Percentiles rank a stretch among this genome's conserved stretches.
These are phyloP conservation scores for Microvelia longipes DNA, from an alignment of 1,140 invertebrate species.

Conservation along the genomic window DNA sequence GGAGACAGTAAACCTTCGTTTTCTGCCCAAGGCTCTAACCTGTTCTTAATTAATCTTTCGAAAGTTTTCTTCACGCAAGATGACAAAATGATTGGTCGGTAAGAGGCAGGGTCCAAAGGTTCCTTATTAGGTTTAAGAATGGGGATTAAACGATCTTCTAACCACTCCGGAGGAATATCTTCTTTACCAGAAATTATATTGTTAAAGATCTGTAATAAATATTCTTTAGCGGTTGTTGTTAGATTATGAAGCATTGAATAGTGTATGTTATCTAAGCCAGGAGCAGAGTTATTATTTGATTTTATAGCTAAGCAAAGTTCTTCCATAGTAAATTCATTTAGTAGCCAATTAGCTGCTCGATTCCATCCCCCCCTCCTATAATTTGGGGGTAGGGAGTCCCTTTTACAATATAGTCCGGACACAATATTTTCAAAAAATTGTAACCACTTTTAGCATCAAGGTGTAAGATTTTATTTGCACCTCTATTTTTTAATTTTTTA, in stretches of 20 bases:
- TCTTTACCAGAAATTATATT: neutral
- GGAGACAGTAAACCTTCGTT: neutral
- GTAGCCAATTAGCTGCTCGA: too few species aligned
- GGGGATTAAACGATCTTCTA: neutral
- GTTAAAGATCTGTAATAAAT: neutral
- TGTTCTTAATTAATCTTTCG: neutral
- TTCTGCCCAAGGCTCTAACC: neutral
- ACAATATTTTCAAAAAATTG: too few species aligned
- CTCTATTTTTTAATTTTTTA: too few species aligned
- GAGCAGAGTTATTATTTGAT: neutral
- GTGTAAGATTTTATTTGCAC: too few species aligned
- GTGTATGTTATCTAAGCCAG: neutral
- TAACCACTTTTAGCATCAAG: too few species aligned
- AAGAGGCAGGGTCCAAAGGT: neutral
- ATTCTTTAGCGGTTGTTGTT: neutral
- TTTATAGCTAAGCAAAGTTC: neutral
- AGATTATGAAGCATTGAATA: neutral
- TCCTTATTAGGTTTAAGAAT: neutral
- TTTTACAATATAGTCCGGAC: too few species aligned
- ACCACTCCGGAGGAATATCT: neutral
- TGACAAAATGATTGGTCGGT: neutral
- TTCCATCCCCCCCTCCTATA: too few species aligned
- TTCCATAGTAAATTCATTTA: too few species aligned
- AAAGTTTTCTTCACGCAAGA: neutral
- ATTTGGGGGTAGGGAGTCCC: too few species aligned